Conservation (phyloP, 2,797 vertebrate species). For the Pterois miles region DNA sequence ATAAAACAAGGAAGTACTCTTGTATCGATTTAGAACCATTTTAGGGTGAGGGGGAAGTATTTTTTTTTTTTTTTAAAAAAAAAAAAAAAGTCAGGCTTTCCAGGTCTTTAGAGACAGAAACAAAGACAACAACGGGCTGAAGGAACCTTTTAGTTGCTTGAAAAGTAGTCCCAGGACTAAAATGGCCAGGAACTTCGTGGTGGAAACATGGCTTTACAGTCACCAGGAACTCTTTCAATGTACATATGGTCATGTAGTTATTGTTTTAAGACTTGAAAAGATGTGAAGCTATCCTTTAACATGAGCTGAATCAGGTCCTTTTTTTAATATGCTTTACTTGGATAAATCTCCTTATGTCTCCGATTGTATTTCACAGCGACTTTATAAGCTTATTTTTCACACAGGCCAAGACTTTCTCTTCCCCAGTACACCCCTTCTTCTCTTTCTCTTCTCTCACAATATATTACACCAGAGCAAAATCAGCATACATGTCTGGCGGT, state of each 20-base stretch:
- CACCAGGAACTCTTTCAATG: neutral
- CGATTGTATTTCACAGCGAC: conserved; percentile 56
- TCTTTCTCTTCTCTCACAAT: neutral
- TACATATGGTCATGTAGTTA: neutral
- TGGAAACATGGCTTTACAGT: neutral
- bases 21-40: too few relatives aligned
- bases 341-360: conserved; percentile 48
- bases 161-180: too few relatives aligned
- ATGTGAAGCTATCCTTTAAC: conserved; percentile 6
- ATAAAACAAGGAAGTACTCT: too few relatives aligned
- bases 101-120: too few relatives aligned
- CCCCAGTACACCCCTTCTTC: neutral
- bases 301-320: conserved; percentile 20
- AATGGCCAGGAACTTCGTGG: too few relatives aligned
- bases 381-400: conserved; percentile 34
- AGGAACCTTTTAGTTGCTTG: too few relatives aligned
- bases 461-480: conserved; percentile 18
- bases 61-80: too few relatives aligned
- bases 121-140: too few relatives aligned
- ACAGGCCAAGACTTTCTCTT: conserved; percentile 14
- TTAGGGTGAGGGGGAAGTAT: too few relatives aligned
- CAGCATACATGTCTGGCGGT: conserved; percentile 9
- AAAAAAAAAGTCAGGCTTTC: too few relatives aligned
- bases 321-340: conserved; percentile 58
- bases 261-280: conserved; percentile 8